Percentiles rank a stretch among this genome's conserved stretches.
Evolutionary conservation across 2,888 invertebrate species (phyloP).

Genomic region (Drosophila percnosoma): DNA sequence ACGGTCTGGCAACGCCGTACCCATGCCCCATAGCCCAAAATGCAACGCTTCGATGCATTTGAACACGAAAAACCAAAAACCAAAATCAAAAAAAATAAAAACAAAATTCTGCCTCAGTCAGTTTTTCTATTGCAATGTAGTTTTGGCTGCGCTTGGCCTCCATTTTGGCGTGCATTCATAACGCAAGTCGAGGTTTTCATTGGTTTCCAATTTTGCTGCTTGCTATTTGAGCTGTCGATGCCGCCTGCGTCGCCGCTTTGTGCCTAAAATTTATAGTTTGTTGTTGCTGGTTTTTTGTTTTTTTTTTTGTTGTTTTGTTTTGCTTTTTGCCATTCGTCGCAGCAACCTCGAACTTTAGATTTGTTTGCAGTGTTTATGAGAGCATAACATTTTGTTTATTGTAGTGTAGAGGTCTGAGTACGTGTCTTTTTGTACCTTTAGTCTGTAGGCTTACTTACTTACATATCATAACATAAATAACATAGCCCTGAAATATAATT

Average conservation of each 20-base stretch:
- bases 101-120: not conserved
- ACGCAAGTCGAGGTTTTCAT: slow-evolving; percentile 79
- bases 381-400: slow-evolving; percentile 76
- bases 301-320: slow-evolving; percentile 28
- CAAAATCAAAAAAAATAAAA: slow-evolving; percentile 24
- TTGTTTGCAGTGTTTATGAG: slow-evolving; percentile 80
- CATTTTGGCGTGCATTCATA: slow-evolving; percentile 81
- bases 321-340: slow-evolving; percentile 68
- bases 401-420: slow-evolving; percentile 35
- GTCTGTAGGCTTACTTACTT: slow-evolving; percentile 14
- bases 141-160: slow-evolving; percentile 80
- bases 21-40: slow-evolving; percentile 68
- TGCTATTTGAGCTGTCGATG: slow-evolving; percentile 65
- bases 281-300: slow-evolving; percentile 12
- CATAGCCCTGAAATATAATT: slow-evolving; percentile 2
- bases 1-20: slow-evolving; percentile 71
- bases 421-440: slow-evolving; percentile 42
- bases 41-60: slow-evolving; percentile 78
- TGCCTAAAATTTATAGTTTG: slow-evolving; percentile 76
- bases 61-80: slow-evolving; percentile 55
- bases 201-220: slow-evolving; percentile 76
- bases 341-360: slow-evolving; percentile 80
- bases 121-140: slow-evolving; percentile 63
- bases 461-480: slow-evolving; percentile 10
- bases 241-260: slow-evolving; percentile 47